Conservation (phyloP, 2,797 vertebrate genomes). For the Lagorchestes hirsutus region DNA sequence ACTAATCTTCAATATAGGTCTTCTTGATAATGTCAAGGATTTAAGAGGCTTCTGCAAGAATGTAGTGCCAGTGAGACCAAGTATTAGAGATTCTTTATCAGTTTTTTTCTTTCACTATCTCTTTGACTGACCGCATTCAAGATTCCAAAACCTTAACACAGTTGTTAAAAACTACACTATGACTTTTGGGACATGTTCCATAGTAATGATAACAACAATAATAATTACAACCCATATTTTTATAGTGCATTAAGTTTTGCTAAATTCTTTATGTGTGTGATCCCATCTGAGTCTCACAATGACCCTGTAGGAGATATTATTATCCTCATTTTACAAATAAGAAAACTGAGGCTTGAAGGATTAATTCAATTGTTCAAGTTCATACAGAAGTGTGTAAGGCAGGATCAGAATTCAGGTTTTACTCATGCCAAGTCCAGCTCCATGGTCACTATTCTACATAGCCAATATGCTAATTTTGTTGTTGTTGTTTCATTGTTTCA, state of each 20-base stretch:
- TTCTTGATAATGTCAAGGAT: fast-evolving
- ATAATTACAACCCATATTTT: not conserved
- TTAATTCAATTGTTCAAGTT: not conserved
- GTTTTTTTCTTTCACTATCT: not conserved
- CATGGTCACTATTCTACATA: not conserved
- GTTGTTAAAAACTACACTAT: no score
- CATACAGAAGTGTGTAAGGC: not conserved
- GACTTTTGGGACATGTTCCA: no score
- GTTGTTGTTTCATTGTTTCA: no score
- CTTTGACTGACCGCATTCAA: not conserved
- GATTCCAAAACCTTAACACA: no score
- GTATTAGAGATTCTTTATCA: not conserved
- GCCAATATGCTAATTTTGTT: no score
- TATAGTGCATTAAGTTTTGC: not conserved
- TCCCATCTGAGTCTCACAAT: not conserved
- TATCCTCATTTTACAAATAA: not conserved
- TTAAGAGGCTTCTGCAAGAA: not conserved
- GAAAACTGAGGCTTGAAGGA: not conserved
- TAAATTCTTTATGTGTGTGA: not conserved
- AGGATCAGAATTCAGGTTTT: not conserved
- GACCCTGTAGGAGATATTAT: not conserved
- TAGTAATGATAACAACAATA: not conserved
- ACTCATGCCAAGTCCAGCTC: not conserved
- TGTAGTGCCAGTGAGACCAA: not conserved
- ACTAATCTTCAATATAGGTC: no score